A percentile compares a stretch with the other conserved stretches of the same genome.
phyloP scores from a whole-genome alignment of 2,797 vertebrate species.

The Peromyscus nudipes region DNA sequence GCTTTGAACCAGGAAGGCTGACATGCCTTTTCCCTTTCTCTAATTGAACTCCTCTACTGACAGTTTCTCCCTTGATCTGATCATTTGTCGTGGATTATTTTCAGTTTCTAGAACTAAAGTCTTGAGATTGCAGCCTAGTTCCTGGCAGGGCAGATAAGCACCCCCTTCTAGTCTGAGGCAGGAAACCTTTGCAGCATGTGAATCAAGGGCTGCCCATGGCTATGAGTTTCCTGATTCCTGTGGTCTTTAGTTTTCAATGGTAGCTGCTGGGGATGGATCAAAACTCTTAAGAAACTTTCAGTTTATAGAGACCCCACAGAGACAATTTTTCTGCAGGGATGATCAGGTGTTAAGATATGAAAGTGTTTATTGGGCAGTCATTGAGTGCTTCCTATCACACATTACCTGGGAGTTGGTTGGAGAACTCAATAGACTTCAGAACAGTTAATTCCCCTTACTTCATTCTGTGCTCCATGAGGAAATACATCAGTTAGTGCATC shows the following conservation, averaged over 20 bases:
- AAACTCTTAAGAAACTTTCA: conserved; percentile 11
- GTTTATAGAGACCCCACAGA: conserved; percentile 10
- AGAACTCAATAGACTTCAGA: background rate
- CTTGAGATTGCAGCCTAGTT: background rate
- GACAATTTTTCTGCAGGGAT: conserved; percentile 33
- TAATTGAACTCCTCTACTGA: background rate
- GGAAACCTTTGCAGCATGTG: background rate
- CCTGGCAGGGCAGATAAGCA: background rate
- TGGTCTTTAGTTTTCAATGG: conserved; percentile 35
- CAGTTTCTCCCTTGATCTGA: background rate
- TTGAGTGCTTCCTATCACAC: background rate
- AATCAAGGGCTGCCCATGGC: background rate
- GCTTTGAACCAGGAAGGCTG: background rate
- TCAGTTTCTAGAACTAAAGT: background rate
- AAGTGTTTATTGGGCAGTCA: background rate
- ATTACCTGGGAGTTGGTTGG: background rate
- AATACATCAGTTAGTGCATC: background rate
- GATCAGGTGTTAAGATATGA: background rate
- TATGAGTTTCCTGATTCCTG: background rate
- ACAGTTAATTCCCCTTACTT: background rate
- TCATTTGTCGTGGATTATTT: conserved; percentile 1
- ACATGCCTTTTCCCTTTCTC: background rate
- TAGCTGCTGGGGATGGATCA: background rate
- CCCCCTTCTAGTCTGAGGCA: background rate
- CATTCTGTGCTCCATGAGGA: background rate